Evolutionary conservation across 2,797 vertebrate species (phyloP).

Genomic region (Podarcis lilfordi): DNA sequence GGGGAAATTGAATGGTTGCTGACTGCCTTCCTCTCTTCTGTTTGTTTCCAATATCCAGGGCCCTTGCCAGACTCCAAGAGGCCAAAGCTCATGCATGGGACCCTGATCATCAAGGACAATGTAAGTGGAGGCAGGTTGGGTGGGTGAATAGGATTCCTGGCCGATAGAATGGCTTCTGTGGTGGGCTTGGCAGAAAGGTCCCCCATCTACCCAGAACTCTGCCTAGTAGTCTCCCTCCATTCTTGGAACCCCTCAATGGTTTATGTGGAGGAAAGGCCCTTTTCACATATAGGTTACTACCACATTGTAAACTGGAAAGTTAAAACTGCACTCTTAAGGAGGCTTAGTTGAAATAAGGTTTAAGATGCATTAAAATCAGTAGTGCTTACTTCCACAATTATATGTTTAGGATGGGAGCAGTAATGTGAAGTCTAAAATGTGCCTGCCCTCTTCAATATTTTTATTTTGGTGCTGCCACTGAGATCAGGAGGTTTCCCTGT

Average conservation of each 20-base stretch:
- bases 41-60: constrained; percentile 71
- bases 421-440: neutral
- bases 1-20: neutral
- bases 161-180: neutral
- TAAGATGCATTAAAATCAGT: neutral
- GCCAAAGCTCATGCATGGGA: constrained; percentile 93
- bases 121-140: constrained; percentile 77
- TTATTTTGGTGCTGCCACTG: too few relatives aligned
- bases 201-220: too few relatives aligned
- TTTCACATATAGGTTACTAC: neutral
- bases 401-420: neutral
- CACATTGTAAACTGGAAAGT: neutral
- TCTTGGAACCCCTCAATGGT: neutral
- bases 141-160: neutral
- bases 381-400: neutral
- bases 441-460: too few relatives aligned
- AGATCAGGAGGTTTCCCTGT: too few relatives aligned
- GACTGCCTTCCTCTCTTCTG: rapidly evolving
- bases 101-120: constrained; percentile 95
- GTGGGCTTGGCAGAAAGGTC: neutral
- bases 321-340: neutral
- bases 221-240: neutral
- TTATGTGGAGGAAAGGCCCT: neutral
- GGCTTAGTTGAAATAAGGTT: neutral
- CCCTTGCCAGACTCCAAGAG: constrained; percentile 89